Conservation (phyloP, 1,140 invertebrate species). For the Eciton burchellii region DNA sequence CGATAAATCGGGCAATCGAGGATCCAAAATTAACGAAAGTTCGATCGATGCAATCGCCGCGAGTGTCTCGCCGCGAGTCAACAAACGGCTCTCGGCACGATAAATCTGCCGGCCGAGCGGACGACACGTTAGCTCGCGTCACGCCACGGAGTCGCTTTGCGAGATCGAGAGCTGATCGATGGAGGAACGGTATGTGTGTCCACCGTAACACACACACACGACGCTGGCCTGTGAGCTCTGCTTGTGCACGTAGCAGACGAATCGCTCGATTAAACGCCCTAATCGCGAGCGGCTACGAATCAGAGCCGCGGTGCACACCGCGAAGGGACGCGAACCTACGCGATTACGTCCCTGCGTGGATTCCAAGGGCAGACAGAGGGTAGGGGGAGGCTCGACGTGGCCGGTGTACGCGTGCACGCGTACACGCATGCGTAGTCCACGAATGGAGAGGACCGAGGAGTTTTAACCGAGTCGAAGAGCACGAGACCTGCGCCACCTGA, state of each 20-base stretch:
- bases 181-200: constrained; percentile 42
- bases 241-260: constrained; percentile 72
- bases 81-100: constrained; percentile 4
- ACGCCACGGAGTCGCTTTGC: neutral
- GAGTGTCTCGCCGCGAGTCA: neutral
- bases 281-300: constrained; percentile 78
- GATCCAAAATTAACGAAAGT: neutral
- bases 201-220: too few species aligned
- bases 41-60: neutral
- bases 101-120: neutral
- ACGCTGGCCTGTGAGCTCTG: neutral
- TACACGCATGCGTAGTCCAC: too few species aligned
- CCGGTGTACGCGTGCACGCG: neutral
- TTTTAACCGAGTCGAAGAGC: constrained; percentile 22
- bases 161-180: constrained; percentile 30
- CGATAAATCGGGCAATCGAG: neutral
- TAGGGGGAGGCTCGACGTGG: constrained; percentile 55
- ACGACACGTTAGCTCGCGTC: neutral
- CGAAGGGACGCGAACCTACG: constrained; percentile 65
- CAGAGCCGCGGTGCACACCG: constrained; percentile 71
- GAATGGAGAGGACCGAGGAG: neutral
- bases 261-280: constrained; percentile 76
- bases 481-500: too few species aligned
- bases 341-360: constrained; percentile 70
- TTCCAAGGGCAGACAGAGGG: constrained; percentile 57